phyloP scores from a whole-genome alignment of 2,113 vertebrate genomes.

The Ammodytes dubius region DNA sequence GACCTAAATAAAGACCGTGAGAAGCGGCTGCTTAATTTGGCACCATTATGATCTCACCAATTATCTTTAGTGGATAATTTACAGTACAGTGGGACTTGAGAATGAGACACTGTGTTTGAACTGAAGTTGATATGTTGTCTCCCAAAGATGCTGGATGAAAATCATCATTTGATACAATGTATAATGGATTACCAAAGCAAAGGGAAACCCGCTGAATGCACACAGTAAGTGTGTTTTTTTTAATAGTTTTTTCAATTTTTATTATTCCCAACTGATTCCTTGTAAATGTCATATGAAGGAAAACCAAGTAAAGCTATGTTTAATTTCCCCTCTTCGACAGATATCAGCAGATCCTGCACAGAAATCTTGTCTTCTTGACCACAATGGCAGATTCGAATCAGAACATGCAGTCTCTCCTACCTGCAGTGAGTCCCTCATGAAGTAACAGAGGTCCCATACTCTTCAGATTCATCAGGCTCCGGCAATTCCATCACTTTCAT shows the following conservation, averaged over 20 bases:
- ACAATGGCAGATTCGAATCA: conserved; percentile 99
- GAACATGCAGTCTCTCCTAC: conserved; percentile 97
- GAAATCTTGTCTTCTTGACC: conserved; percentile 96
- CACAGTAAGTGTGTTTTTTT: conserved; percentile 88
- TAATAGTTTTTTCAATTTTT: neutral
- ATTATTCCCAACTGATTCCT: neutral
- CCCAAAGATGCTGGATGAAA: conserved; percentile 96
- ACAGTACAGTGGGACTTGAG: neutral
- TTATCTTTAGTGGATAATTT: neutral
- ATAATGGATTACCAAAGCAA: conserved; percentile 99
- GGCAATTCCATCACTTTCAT: neutral
- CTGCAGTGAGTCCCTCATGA: conserved; percentile 88
- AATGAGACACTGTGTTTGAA: conserved; percentile 1
- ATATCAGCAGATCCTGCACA: conserved; percentile 98
- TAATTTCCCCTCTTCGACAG: conserved; percentile 78
- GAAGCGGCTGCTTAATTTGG: conserved; percentile 23
- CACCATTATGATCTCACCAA: neutral
- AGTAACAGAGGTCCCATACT: neutral
- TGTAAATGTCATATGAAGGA: neutral
- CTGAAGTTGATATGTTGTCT: conserved; percentile 42
- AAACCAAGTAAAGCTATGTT: neutral
- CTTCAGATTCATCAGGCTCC: neutral
- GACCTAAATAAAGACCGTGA: conserved; percentile 25
- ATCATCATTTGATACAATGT: conserved; percentile 97
- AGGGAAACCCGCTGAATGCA: conserved; percentile 95